phyloP scores from a whole-genome alignment of 35 echinoderm and acorn worm genomes.

The Ophiothrix spiculata region DNA sequence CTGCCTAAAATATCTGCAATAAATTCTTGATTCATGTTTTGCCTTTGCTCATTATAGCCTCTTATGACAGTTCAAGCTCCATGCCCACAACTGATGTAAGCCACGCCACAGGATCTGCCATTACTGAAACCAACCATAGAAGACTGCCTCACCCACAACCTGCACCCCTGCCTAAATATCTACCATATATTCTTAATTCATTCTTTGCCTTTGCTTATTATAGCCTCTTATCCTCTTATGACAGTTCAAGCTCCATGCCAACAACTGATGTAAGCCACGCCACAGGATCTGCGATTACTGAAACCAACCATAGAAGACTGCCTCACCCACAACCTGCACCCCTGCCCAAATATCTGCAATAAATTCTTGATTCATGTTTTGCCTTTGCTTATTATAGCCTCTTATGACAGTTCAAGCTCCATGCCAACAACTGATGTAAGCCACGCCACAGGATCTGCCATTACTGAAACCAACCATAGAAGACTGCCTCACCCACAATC shows the following conservation, averaged over 20 bases:
- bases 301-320: slow-evolving; percentile 18
- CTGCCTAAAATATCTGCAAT: no score
- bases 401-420: slow-evolving; percentile 94
- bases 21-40: no score
- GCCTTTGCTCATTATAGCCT: not conserved
- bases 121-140: not conserved
- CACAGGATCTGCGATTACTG: slow-evolving; percentile 9
- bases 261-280: slow-evolving; percentile 83
- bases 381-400: no score
- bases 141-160: not conserved
- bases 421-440: slow-evolving; percentile 91
- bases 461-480: slow-evolving; percentile 17
- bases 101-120: not conserved
- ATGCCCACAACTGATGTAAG: not conserved
- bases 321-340: slow-evolving; percentile 14
- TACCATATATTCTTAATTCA: not conserved
- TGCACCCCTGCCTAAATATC: not conserved
- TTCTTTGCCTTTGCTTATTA: not conserved
- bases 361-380: no score
- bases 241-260: slow-evolving; percentile 93
- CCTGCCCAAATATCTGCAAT: no score
- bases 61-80: not conserved
- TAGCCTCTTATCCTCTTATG: slow-evolving; percentile 96
- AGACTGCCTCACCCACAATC: slow-evolving; percentile 20
- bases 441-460: slow-evolving; percentile 17